Base-by-base conservation (phyloP, 2,113 vertebrate species). In the Ptychochromis oligacanthus region DNA sequence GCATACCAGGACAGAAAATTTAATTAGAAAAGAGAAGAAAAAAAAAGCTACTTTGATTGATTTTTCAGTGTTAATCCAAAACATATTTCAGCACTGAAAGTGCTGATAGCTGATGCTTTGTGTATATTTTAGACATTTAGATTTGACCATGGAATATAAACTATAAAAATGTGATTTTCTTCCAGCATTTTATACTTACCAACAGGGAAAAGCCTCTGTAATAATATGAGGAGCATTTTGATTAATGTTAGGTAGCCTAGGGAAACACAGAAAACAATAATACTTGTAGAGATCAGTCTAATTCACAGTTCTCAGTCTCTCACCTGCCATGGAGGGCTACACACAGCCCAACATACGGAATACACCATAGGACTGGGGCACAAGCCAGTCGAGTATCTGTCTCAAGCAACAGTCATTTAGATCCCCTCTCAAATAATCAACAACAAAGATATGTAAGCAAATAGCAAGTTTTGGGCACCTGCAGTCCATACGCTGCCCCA, bases 71-170 rank as follows among this genome's bases (percentile, higher is more conserved):
- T 24, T 81, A 52, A 80, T 85, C 24, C 4, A 70, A 84, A 86
- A 72, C 46, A 83, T 70, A 78, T 84, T 82, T 81, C 18, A 79
- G 46, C 36, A 38, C 31, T 54, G 34, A 56, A 72, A 72, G 67
- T 34, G 18, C 67, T 54, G 46, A 18, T 72, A 34, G 26, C 46
- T 54, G 34, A 60, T 56, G 31, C n/a, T 55, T 46, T 46, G 0
- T 58, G 6, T 7, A 76, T 46, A 67, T 36, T 72, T 24, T 36
- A 62, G 17, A 75, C 8, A 0, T 72, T 72, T 31, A 52, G 43
- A 72, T 72, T 72, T 72, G 26, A 72, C 65, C 17, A 72, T 26
- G 64, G 18, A 54, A 31, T 54, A 31, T 52, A 72, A 72, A 72
- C 24, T 52, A 26, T 14, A 49, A 72, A n/a, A 54, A 52, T 52